Evolutionary conservation across 35 echinoderm and acorn worm species (phyloP).

Genomic region (Strongylocentrotus purpuratus): DNA sequence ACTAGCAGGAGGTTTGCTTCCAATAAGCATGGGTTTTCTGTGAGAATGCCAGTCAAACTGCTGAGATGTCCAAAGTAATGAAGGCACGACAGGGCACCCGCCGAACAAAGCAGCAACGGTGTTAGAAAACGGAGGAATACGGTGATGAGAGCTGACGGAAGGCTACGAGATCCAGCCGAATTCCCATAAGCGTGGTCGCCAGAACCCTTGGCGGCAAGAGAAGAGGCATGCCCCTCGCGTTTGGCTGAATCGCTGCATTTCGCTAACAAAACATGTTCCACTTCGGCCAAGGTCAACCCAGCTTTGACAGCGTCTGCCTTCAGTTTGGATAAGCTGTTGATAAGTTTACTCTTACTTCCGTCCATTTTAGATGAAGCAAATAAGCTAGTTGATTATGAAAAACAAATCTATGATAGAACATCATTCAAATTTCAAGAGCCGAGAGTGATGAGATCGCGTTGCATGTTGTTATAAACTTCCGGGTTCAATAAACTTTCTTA

Average conservation of each 20-base stretch:
- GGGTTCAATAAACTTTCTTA: background rate
- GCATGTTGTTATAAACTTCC: background rate
- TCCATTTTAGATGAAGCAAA: background rate
- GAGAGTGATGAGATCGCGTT: background rate
- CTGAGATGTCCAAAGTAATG: background rate
- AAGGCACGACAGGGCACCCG: background rate
- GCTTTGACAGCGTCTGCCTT: constrained; percentile 27
- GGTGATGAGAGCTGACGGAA: background rate
- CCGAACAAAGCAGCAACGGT: background rate
- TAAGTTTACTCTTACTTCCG: background rate
- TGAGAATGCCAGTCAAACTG: background rate
- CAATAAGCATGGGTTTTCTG: constrained; percentile 59
- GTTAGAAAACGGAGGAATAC: background rate
- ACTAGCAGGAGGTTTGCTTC: constrained; percentile 53
- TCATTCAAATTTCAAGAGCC: no score
- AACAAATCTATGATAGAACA: no score
- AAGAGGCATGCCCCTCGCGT: background rate
- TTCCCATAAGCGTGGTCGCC: background rate
- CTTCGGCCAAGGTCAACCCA: background rate
- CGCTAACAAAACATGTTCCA: constrained; percentile 12
- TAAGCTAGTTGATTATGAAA: background rate
- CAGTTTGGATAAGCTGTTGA: background rate
- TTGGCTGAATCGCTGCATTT: background rate
- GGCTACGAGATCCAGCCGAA: background rate
- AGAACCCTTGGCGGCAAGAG: background rate